Evolutionary conservation across 2,113 vertebrate genomes (phyloP).

Genomic region (Lipophrys pholis): DNA sequence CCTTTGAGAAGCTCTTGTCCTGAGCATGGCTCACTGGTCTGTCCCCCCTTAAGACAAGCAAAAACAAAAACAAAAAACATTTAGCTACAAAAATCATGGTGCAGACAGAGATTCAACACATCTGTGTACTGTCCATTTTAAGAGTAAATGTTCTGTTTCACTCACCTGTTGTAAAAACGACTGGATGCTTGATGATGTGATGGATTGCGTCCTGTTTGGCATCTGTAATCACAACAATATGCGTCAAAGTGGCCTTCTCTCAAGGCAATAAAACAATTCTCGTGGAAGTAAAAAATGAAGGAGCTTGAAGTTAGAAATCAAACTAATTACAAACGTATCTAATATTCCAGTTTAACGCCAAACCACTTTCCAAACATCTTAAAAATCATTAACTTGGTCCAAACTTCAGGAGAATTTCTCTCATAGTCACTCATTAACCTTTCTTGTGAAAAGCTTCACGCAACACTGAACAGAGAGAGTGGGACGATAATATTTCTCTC

Average conservation of each 20-base stretch:
- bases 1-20: constrained; percentile 84
- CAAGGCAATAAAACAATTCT: background rate
- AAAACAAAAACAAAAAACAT: constrained; percentile 1
- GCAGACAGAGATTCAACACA: background rate
- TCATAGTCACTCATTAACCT: too few species aligned
- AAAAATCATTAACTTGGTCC: too few species aligned
- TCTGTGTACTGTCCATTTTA: background rate
- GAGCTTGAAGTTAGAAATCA: background rate
- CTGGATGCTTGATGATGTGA: constrained; percentile 77
- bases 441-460: too few species aligned
- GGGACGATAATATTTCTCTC: too few species aligned
- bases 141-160: constrained; percentile 1
- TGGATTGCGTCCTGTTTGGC: constrained; percentile 85
- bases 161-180: constrained; percentile 86
- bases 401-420: too few species aligned
- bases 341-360: background rate
- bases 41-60: constrained; percentile 72
- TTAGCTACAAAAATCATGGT: background rate
- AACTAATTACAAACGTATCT: background rate
- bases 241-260: background rate
- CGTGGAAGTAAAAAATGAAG: background rate
- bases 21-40: constrained; percentile 83
- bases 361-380: too few species aligned
- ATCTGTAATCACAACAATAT: constrained; percentile 70
- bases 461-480: too few species aligned